phyloP scores from a whole-genome alignment of 1,140 invertebrate species.

The Aethina tumida region DNA sequence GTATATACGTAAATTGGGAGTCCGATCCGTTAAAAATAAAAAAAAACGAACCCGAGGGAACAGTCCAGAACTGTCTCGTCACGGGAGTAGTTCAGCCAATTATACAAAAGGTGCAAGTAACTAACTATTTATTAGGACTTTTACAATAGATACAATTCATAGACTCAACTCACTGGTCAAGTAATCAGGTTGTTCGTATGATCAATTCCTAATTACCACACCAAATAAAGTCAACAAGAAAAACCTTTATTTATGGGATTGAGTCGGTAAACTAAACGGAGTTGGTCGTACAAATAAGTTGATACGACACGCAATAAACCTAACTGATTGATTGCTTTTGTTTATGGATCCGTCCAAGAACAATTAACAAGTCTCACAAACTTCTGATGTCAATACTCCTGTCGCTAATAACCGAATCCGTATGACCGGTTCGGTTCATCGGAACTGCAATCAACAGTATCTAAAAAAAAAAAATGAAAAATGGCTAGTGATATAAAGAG shows the following conservation, averaged over 20 bases:
- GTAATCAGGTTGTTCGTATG: slow-evolving; percentile 3
- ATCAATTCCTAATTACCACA: background rate
- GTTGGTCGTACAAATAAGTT: no score
- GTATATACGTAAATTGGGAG: slow-evolving; percentile 5
- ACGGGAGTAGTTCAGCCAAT: slow-evolving; percentile 9
- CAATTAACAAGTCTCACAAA: slow-evolving; percentile 7
- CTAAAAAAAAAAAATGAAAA: no score
- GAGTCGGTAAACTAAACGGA: no score
- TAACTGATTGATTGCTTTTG: no score
- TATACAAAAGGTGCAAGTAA: slow-evolving; percentile 6
- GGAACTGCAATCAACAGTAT: slow-evolving; percentile 7
- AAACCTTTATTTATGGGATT: background rate
- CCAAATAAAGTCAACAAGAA: background rate
- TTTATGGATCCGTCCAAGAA: slow-evolving; percentile 2
- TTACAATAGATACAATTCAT: no score
- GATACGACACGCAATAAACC: no score
- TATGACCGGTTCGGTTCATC: background rate
- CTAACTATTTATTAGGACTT: no score
- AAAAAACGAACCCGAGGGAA: slow-evolving; percentile 3
- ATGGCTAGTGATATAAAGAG: slow-evolving; percentile 24
- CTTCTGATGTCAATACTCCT: slow-evolving; percentile 3
- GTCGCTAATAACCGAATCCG: background rate
- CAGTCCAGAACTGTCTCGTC: slow-evolving; percentile 7
- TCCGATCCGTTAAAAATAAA: background rate
- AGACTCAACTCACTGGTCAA: no score